Evolutionary conservation across 2,797 vertebrate species (phyloP).

Genomic region (Choloepus didactylus): DNA sequence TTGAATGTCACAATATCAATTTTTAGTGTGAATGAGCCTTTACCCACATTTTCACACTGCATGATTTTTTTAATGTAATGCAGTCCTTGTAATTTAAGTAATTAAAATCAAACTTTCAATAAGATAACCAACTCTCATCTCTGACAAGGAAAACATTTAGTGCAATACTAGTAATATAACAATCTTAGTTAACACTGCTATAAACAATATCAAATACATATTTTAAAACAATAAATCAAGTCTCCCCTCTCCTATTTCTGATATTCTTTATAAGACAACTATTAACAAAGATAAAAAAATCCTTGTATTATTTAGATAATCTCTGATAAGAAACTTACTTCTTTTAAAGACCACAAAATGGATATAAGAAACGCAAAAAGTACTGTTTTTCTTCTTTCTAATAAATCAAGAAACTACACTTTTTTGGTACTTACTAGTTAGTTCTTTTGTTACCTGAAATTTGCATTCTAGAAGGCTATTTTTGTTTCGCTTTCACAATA

Average conservation of each 20-base stretch:
- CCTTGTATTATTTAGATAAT: neutral
- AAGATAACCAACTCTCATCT: neutral
- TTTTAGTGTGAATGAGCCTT: no score
- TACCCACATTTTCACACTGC: neutral
- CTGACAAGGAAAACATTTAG: neutral
- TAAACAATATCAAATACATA: neutral
- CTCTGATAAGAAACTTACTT: neutral
- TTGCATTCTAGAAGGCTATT: no score
- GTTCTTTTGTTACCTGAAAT: accelerated
- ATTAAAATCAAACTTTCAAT: neutral
- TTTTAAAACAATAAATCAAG: neutral
- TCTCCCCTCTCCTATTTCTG: neutral
- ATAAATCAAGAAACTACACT: accelerated
- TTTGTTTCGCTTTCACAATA: accelerated
- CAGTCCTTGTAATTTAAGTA: neutral
- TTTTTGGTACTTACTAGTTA: accelerated
- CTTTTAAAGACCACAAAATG: neutral
- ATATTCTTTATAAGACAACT: neutral
- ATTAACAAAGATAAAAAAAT: neutral
- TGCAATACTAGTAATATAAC: neutral
- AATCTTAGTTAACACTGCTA: neutral
- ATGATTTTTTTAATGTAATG: neutral
- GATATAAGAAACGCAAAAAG: accelerated
- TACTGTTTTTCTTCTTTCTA: accelerated
- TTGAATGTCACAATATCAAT: accelerated